Evolutionary conservation across 2,113 vertebrate species (phyloP).

Genomic region (Ceyx margarethae): DNA sequence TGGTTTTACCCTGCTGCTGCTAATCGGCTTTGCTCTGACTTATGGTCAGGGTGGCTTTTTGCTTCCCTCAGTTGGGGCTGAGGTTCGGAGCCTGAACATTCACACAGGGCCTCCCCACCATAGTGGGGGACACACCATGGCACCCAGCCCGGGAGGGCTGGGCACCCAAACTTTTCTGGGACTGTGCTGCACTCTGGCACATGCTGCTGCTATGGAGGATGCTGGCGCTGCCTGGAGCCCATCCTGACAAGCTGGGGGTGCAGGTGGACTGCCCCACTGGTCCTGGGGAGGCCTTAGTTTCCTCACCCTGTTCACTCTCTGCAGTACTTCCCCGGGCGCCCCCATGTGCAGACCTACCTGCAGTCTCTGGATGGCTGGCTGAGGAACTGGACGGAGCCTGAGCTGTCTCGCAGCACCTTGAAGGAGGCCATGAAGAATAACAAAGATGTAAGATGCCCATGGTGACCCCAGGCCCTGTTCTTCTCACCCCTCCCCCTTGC

Average conservation of each 20-base stretch:
- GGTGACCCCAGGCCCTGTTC: not conserved
- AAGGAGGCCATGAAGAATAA: slow-evolving; percentile 77
- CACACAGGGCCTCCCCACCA: fast-evolving
- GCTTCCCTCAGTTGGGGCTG: slow-evolving; percentile 69
- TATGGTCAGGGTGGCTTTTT: slow-evolving; percentile 84
- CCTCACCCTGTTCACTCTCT: not conserved
- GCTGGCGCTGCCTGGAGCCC: not conserved
- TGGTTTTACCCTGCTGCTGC: slow-evolving; percentile 85
- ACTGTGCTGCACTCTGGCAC: fast-evolving
- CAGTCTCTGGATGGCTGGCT: slow-evolving; percentile 77
- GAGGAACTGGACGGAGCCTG: slow-evolving; percentile 49
- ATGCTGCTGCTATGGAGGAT: not conserved
- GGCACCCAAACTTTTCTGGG: not conserved
- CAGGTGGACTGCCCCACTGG: not conserved
- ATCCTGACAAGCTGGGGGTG: not conserved
- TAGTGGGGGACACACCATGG: fast-evolving
- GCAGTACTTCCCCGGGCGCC: slow-evolving; percentile 89
- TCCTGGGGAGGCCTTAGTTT: not conserved
- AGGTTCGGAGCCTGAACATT: not conserved
- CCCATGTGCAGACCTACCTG: slow-evolving; percentile 80
- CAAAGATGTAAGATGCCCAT: slow-evolving; percentile 70
- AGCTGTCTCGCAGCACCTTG: slow-evolving; percentile 76
- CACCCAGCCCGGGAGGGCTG: fast-evolving
- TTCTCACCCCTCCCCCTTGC: not conserved
- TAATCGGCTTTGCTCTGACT: slow-evolving; percentile 90